Conservation (phyloP, 2,888 invertebrate genomes). For the Rotaria macrura region DNA sequence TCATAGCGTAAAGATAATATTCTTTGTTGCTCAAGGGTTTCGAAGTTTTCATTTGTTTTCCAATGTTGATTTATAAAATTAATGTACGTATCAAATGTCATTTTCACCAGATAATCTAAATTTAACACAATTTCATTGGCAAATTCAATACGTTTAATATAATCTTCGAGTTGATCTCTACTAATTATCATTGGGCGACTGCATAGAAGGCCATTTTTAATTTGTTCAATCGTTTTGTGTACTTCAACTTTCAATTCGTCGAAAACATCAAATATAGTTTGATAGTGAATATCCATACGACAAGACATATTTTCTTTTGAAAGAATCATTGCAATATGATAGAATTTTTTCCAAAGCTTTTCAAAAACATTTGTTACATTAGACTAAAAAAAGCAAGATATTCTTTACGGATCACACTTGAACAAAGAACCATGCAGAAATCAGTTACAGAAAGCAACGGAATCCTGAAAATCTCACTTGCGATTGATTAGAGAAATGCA, state of each 20-base stretch:
- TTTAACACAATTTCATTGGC: neutral
- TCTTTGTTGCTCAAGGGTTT: neutral
- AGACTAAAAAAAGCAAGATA: neutral
- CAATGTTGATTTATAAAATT: neutral
- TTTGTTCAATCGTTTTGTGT: neutral
- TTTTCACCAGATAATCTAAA: neutral
- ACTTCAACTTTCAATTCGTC: neutral
- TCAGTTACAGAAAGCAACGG: too few relatives aligned
- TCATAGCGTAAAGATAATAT: neutral
- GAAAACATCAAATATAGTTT: neutral
- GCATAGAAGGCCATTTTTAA: neutral
- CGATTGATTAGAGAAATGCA: too few relatives aligned
- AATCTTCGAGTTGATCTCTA: neutral
- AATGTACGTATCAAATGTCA: neutral
- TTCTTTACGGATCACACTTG: too few relatives aligned
- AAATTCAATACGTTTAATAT: neutral
- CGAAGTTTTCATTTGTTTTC: neutral
- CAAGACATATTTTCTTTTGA: neutral
- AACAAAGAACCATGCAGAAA: too few relatives aligned
- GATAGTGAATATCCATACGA: neutral
- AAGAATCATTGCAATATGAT: neutral
- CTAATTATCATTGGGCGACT: neutral
- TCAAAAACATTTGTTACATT: neutral
- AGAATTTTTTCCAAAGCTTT: neutral
- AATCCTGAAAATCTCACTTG: too few relatives aligned